Conservation (phyloP, 2,113 vertebrate genomes). For the Tachysurus fulvidraco region DNA sequence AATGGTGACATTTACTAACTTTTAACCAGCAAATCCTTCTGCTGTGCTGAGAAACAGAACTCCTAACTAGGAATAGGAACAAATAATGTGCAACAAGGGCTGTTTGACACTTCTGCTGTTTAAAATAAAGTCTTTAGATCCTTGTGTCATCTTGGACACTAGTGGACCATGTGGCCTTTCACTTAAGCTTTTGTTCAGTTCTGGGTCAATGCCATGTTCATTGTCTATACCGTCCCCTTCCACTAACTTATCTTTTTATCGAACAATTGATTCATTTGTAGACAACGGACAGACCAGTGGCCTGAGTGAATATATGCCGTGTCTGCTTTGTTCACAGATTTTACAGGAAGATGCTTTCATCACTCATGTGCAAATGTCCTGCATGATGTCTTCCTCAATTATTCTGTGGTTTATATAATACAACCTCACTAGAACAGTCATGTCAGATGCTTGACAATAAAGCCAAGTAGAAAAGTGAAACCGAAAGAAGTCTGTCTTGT, state of each 20-base stretch:
- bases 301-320: not conserved
- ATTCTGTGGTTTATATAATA: not conserved
- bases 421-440: not conserved
- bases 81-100: not conserved
- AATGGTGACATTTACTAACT: not conserved
- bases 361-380: not conserved
- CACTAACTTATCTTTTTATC: not conserved
- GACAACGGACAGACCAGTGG: not conserved
- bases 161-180: not conserved
- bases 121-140: not conserved
- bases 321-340: not conserved
- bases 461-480: not conserved
- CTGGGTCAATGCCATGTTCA: too few species aligned
- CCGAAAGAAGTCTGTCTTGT: not conserved
- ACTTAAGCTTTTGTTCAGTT: not conserved
- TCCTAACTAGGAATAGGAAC: not conserved
- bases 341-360: not conserved
- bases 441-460: not conserved
- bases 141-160: not conserved
- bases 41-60: not conserved
- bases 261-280: constrained; percentile 15
- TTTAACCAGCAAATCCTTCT: not conserved
- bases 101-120: not conserved
- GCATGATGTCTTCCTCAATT: not conserved
- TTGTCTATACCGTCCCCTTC: not conserved